Base-by-base conservation (phyloP, 2,113 vertebrate species). In the Nibea albiflora region DNA sequence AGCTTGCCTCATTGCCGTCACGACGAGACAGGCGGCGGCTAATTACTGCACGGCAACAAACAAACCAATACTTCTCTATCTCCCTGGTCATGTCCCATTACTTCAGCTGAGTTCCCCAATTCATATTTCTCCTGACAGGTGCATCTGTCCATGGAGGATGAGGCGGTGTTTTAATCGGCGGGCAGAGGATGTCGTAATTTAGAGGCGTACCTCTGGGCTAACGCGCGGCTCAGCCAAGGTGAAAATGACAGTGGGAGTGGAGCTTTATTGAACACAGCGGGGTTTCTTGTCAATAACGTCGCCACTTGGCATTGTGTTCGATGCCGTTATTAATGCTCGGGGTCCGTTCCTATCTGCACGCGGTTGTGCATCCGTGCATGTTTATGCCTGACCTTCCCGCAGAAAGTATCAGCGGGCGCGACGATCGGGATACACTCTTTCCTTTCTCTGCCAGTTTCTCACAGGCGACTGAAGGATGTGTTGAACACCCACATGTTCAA, bases 71-170 rank as follows among this genome's bases (percentile, higher is more conserved):
- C 78, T 81, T 80, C 86, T 85, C 85, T 49, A 87, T 86, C 76
- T 87, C 77, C 75, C 82, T 50, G 82, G 93, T 92, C 91, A 93
- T 92, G 90, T 91, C 88, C 89, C 90, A 94, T 93, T 92, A 93
- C 85, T 89, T 85, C 86, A 79, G 78, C 80, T 78, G 81, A 81
- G 58, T 81, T 79, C 69, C 58, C 78, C 78, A 76, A 90, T 90
- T 93, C 86, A 92, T 93, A 93, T 94, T 90, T 88, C 76, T 84
- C 54, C 62, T 90, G 94, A 93, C 93, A 92, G 88, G 90, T 88
- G 89, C 90, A 92, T 91, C 90, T 91, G 86, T 89, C 91, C 86
- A 81, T 85, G 89, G 85, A 91, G 71, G 91, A 91, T 81, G 76
- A 91, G 85, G 66, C 70, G 47, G 52, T 15, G 78, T 88, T 89